These are phyloP conservation scores for Pteronotus mesoamericanus DNA, from an alignment of 2,797 vertebrate genomes.

Conservation along the genomic window DNA sequence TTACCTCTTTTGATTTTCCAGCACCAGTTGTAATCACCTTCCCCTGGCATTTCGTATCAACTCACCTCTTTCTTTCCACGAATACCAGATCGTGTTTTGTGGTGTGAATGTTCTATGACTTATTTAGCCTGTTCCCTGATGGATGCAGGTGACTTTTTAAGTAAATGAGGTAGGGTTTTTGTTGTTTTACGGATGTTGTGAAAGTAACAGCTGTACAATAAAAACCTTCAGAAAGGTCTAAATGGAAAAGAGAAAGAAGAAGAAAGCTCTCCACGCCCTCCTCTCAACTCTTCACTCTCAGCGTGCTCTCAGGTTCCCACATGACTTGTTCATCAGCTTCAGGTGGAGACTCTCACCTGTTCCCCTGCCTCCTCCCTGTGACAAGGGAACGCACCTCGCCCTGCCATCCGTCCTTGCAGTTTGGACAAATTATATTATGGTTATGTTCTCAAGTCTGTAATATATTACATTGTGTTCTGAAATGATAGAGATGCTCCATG, in stretches of 20 bases:
- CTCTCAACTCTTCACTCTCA: neutral
- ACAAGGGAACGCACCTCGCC: neutral
- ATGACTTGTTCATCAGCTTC: too few species aligned
- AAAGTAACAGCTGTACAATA: too few species aligned
- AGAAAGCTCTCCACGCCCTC: too few species aligned
- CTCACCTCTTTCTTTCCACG: neutral
- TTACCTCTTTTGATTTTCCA: accelerated
- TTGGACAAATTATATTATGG: neutral
- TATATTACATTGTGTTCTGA: neutral
- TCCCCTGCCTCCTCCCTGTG: too few species aligned
- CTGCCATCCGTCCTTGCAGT: neutral
- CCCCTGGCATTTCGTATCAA: neutral
- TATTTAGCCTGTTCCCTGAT: too few species aligned
- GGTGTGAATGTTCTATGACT: accelerated
- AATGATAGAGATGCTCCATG: neutral
- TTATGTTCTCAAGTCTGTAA: neutral
- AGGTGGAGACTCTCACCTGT: neutral
- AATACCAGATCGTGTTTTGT: accelerated
- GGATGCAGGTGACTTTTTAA: neutral
- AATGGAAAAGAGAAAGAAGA: neutral
- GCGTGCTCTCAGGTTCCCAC: accelerated
- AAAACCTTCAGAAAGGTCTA: neutral
- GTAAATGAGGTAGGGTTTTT: neutral
- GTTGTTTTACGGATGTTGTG: neutral
- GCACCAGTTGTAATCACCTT: neutral